Base-by-base conservation (phyloP, 2,888 invertebrate genomes). In the Polietes domitor region DNA sequence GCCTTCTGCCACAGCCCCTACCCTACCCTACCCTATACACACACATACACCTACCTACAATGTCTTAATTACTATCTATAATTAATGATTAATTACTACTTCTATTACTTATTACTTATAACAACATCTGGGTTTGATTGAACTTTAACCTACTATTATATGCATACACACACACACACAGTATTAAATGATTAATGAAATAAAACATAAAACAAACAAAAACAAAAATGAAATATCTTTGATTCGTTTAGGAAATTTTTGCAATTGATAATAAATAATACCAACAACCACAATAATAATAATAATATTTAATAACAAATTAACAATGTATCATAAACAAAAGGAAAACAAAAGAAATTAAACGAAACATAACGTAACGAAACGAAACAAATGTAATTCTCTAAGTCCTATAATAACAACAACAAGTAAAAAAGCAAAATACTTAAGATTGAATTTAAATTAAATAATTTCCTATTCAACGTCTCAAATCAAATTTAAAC, bases 371-470 rank as follows among this genome's bases (percentile, higher is more conserved):
- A 76, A 9, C 10, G 32, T 32, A 28, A 78, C 50, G 58, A 53
- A 74, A 70, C 32, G 53, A 76, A 75, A 6, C 10, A 82, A 80
- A 71, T 77, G 26, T 65, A 80, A 63, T 74, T 73, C 43, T 74
- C 77, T 80, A 80, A 75, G 58, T 58, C 77, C 68, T 68, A 68
- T 65, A 68, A 68, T n/a, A 68, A 68, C 17, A 21, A 68, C 7
- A 43, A 68, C 6, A 68, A 68, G 24, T 37, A 10, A 63, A 58
- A 26, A 24, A 65, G 47, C 70, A 77, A 80, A 75, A 78, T 80
- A 70, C 80, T 74, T 78, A 78, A 80, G 47, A 77, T 80, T 77
- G 74, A 83, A 77, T 83, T 71, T 61, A 83, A 79, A 77, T 76
- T 68, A 68, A 65, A 55, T 65, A 53, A 84, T 80, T 83, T 77